phyloP scores from a whole-genome alignment of 2,113 vertebrate species.

The Dryoscopus gambensis region DNA sequence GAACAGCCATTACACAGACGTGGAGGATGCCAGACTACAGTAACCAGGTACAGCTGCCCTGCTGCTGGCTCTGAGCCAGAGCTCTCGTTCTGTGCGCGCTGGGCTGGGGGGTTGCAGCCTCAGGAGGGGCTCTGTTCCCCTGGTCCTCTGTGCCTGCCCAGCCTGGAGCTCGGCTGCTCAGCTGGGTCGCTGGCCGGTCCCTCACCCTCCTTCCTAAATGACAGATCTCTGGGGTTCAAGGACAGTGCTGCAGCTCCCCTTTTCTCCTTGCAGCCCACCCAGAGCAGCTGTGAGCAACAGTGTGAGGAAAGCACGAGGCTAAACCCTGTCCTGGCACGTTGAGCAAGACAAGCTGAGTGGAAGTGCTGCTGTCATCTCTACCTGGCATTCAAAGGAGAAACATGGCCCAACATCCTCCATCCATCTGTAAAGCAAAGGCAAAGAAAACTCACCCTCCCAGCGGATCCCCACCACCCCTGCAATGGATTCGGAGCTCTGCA shows the following conservation, averaged over 20 bases:
- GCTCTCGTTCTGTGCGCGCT: not conserved
- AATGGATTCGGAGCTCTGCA: conserved; percentile 12
- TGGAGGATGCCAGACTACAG: conserved; percentile 79
- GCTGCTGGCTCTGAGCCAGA: not conserved
- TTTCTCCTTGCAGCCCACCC: conserved; percentile 44
- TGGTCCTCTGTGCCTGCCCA: not conserved
- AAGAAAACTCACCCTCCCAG: conserved; percentile 30
- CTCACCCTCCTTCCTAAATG: not conserved
- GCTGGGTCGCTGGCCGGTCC: not conserved
- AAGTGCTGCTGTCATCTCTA: conserved; percentile 64
- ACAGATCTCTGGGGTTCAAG: not conserved
- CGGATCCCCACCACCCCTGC: not conserved
- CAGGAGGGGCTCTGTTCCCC: not conserved
- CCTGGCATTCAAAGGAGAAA: conserved; percentile 66
- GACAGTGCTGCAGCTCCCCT: not conserved
- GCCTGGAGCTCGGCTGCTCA: not conserved
- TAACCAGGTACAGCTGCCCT: conserved; percentile 72
- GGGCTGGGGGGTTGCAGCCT: not conserved
- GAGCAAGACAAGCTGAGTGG: conserved; percentile 44
- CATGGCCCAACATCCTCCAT: conserved; percentile 53
- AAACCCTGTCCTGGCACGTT: conserved; percentile 61
- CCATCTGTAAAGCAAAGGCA: conserved; percentile 48
- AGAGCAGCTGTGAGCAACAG: conserved; percentile 40
- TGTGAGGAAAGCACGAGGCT: conserved; percentile 52
- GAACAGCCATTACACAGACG: conserved; percentile 81